Percentiles rank a stretch among this genome's conserved stretches.
Evolutionary conservation across 2,888 invertebrate genomes (phyloP).

Genomic region (Erebia ligea): DNA sequence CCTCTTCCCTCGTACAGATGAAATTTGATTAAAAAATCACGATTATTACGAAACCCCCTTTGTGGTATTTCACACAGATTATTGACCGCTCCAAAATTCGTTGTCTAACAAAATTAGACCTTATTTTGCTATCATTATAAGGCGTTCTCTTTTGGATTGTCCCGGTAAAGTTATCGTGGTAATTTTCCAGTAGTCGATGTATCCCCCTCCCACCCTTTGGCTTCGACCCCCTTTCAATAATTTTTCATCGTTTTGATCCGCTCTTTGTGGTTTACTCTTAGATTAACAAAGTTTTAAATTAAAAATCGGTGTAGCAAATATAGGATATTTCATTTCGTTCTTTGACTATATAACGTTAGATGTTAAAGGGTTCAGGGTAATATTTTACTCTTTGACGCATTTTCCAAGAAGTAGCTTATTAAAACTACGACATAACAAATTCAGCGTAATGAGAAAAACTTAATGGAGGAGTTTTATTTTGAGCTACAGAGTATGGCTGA

Average conservation of each 20-base stretch:
- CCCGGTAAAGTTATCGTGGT: constrained; percentile 55
- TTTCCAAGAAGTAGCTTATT: constrained; percentile 11
- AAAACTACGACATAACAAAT: constrained; percentile 12
- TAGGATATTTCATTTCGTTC: constrained; percentile 52
- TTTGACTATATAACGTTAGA: constrained; percentile 26
- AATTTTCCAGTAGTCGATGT: constrained; percentile 73
- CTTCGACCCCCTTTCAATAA: constrained; percentile 79
- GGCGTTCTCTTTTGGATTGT: constrained; percentile 21
- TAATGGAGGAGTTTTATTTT: constrained; percentile 2
- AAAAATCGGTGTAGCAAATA: constrained; percentile 73
- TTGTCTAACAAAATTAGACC: constrained; percentile 40
- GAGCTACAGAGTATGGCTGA: background rate
- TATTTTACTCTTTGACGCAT: constrained; percentile 7
- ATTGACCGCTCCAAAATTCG: constrained; percentile 40
- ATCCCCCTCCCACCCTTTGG: constrained; percentile 60
- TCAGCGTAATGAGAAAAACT: constrained; percentile 5
- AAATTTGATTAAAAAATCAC: constrained; percentile 85
- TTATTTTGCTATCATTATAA: constrained; percentile 41
- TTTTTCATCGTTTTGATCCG: constrained; percentile 82
- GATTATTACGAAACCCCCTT: constrained; percentile 80
- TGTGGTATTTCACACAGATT: constrained; percentile 60
- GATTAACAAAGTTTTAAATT: constrained; percentile 83
- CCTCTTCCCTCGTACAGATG: constrained; percentile 81
- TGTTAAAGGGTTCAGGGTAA: constrained; percentile 21
- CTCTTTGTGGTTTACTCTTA: constrained; percentile 78